Conservation (phyloP, 2,797 vertebrate genomes). For the Phalanger gymnotis region DNA sequence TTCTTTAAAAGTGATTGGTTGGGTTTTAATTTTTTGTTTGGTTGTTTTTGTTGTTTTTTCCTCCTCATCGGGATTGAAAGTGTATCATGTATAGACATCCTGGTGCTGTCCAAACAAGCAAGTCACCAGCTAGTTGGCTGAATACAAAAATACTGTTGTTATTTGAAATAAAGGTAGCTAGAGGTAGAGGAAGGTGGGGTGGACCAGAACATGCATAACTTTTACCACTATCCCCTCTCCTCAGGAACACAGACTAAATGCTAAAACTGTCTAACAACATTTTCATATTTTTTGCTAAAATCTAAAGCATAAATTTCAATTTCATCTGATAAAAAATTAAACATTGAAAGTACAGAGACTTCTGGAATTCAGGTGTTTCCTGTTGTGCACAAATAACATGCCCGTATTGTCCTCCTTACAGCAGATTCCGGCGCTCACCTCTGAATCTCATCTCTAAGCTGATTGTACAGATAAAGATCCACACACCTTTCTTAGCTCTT, state of each 20-base stretch:
- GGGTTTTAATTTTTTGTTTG: no score
- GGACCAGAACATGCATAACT: not conserved
- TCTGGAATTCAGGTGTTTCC: not conserved
- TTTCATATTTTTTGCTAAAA: not conserved
- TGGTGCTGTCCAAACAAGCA: not conserved
- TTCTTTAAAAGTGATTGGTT: not conserved
- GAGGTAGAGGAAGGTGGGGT: not conserved
- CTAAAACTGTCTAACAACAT: not conserved
- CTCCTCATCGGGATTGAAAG: not conserved
- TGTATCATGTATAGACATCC: not conserved
- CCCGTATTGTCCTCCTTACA: not conserved
- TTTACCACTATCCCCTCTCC: not conserved
- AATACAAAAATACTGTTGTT: not conserved
- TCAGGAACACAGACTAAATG: not conserved
- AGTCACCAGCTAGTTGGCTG: not conserved
- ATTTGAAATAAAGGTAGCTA: not conserved
- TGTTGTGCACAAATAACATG: not conserved
- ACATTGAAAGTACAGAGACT: not conserved
- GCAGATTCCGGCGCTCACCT: not conserved
- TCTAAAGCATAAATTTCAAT: not conserved
- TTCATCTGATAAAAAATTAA: not conserved
- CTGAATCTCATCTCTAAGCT: not conserved
- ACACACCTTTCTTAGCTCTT: not conserved
- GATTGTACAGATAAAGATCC: not conserved
- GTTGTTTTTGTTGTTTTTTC: no score